Percentiles rank a stretch among this genome's conserved stretches.
phyloP scores from a whole-genome alignment of 2,113 vertebrate species.

The Platycercus adscitus region DNA sequence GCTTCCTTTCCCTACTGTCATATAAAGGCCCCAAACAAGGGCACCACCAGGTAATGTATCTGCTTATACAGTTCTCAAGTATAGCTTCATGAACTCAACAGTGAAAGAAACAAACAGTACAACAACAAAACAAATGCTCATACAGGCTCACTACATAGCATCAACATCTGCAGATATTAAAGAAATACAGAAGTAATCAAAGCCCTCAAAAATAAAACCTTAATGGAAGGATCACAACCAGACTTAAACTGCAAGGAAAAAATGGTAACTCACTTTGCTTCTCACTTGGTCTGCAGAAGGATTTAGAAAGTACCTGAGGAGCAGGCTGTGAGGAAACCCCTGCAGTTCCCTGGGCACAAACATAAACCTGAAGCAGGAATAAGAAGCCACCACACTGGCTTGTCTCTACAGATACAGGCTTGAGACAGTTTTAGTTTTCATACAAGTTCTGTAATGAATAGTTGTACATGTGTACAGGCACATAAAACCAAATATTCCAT shows the following conservation, averaged over 20 bases:
- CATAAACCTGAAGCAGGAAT: not conserved
- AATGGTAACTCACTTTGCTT: not conserved
- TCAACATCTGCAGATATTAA: not conserved
- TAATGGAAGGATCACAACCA: not conserved
- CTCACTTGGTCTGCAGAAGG: not conserved
- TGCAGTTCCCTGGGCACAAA: not conserved
- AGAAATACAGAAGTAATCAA: not conserved
- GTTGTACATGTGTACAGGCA: not conserved
- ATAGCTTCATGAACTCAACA: not conserved
- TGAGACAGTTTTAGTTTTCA: not conserved
- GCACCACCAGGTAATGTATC: not conserved
- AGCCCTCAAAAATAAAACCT: not conserved
- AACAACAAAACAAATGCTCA: not conserved
- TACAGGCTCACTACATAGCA: not conserved
- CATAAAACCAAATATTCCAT: not conserved
- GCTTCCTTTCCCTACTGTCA: not conserved
- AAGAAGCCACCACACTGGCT: not conserved
- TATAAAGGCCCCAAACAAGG: not conserved
- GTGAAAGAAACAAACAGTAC: not conserved
- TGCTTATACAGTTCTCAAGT: not conserved
- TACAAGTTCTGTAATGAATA: not conserved
- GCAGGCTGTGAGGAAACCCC: not conserved
- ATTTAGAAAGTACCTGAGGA: not conserved
- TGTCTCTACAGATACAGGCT: not conserved
- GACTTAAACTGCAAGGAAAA: not conserved